phyloP scores from a whole-genome alignment of 53 echinoderm and acorn worm genomes.

The Holothuria leucospilota region DNA sequence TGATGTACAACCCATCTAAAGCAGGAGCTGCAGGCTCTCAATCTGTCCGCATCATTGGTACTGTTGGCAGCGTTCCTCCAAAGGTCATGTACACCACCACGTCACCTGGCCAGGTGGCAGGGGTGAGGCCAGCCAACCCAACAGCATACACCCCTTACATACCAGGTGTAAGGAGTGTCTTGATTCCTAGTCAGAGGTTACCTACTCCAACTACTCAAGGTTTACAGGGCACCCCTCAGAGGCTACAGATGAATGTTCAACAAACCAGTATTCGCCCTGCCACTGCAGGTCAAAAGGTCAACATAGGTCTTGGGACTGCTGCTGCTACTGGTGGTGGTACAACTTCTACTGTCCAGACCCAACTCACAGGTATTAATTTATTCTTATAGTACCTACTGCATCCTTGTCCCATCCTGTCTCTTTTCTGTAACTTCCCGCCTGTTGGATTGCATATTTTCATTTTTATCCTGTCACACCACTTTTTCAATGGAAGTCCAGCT shows the following conservation, averaged over 20 bases:
- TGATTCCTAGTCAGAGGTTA: constrained; percentile 17
- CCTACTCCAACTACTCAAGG: constrained; percentile 3
- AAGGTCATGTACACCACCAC: constrained; percentile 38
- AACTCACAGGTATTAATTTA: constrained; percentile 40
- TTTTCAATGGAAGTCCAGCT: too few species aligned
- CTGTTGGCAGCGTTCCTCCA: not conserved
- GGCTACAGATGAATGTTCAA: constrained; percentile 10
- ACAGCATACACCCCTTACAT: constrained; percentile 4
- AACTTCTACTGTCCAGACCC: not conserved
- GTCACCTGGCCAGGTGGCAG: constrained; percentile 7
- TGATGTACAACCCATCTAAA: constrained; percentile 40
- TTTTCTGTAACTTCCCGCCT: too few species aligned
- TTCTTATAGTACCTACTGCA: too few species aligned
- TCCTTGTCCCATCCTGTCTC: too few species aligned
- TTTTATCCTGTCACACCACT: too few species aligned
- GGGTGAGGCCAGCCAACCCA: not conserved
- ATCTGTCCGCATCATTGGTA: constrained; percentile 32
- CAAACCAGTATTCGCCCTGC: not conserved
- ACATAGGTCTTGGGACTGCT: not conserved
- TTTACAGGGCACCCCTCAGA: not conserved
- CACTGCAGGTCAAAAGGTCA: constrained; percentile 28
- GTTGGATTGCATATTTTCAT: too few species aligned
- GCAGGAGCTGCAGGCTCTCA: not conserved
- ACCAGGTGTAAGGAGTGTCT: constrained; percentile 17
- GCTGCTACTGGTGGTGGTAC: not conserved